Percentiles rank a stretch among this genome's conserved stretches.
These are phyloP conservation scores for Oenanthe oenanthe DNA, from an alignment of 2,113 vertebrate genomes.

Conservation along the genomic window DNA sequence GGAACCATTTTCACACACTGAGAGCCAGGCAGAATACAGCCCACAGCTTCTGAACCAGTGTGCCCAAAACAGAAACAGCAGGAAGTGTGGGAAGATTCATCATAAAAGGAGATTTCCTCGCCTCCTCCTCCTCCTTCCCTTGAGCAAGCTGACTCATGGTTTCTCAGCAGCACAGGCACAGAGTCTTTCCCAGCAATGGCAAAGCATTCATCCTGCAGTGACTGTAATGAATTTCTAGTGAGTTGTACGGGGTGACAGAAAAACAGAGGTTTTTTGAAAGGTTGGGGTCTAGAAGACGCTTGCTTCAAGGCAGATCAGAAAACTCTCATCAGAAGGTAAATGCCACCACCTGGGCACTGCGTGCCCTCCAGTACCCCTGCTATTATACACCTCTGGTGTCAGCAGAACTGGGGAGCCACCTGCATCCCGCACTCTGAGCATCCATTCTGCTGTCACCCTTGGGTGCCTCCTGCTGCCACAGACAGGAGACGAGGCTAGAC, in stretches of 20 bases:
- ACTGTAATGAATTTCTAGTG: background rate
- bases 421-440: fast-evolving
- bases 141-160: slow-evolving; percentile 57
- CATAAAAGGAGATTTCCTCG: slow-evolving; percentile 49
- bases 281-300: background rate
- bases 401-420: fast-evolving
- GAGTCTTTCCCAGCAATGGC: background rate
- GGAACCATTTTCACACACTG: background rate
- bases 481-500: fast-evolving
- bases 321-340: background rate
- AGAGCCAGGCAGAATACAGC: slow-evolving; percentile 12
- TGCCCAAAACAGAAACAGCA: slow-evolving; percentile 54
- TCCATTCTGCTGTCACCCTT: fast-evolving
- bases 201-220: background rate
- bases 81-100: slow-evolving; percentile 45
- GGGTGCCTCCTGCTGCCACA: fast-evolving
- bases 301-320: background rate
- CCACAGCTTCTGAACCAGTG: slow-evolving; percentile 39
- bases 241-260: background rate
- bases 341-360: background rate
- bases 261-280: background rate
- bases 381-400: background rate
- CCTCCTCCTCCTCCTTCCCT: slow-evolving; percentile 45
- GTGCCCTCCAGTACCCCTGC: background rate
- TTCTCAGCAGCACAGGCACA: slow-evolving; percentile 7